Evolutionary conservation across 2,797 vertebrate species (phyloP), one percentile per base, ranked within the genome.

Genomic region (Geotrypetes seraphini): DNA sequence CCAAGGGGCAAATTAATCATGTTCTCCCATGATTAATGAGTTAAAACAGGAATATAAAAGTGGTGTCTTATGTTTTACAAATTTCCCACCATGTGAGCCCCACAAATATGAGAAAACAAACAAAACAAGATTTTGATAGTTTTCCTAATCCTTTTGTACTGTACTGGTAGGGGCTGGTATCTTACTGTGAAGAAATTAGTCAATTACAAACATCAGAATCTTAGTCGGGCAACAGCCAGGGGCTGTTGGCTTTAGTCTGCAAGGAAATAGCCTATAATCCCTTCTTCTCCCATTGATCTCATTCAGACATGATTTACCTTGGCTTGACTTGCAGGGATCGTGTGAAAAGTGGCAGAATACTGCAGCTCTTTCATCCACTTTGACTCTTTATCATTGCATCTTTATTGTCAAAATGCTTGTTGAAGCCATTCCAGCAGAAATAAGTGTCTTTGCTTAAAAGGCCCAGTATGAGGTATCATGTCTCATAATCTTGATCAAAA

Each of bases 161-260:
- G 45, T 24, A 28, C 20, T 45, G 35, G 5, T 22, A 22, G 17
- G 33, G 12, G 32, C 44, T 24, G 39, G 27, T 30, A 43, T 27
- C 16, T 60, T 28, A 26, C 28, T 50, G 31, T 40, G 43, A 55
- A 51, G 32, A 53, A 43, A 50, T 60, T 22, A 57, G 29, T 50
- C 49, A 43, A 50, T 59, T 39, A 35, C 33, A 39, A 59, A 9
- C 43, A 31, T 20, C 24, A 29, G 14, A 25, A 25, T 20, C 7
- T 2, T 18, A 16, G 28, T 10, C 28, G 28, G 37, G 25, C 21
- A 24, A 43, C 19, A 29, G 35, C 20, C 39, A 43, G 36, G 33
- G 39, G 46, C 25, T 22, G 34, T 50, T 50, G 27, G 1, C 50
- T 16, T 23, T 28, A 18, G 19, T 14, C 3, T 33, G 28, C 20